Conservation (phyloP, 2,888 invertebrate genomes). For the Trachelus troglodyta region DNA sequence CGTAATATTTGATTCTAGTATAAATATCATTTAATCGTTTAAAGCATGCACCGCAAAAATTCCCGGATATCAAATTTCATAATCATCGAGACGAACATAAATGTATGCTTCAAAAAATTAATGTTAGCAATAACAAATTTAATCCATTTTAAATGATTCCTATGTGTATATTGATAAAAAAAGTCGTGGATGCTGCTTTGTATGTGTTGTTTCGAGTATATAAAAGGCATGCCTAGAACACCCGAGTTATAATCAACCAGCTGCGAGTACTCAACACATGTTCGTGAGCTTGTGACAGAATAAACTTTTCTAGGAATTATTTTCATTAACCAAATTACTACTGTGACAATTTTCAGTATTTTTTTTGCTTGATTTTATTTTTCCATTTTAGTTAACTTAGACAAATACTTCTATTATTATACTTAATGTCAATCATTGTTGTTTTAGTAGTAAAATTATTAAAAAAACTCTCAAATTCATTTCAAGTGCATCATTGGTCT, state of each 20-base stretch:
- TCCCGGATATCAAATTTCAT: too few relatives aligned
- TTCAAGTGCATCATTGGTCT: background rate
- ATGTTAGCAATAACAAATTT: background rate
- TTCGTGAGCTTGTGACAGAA: background rate
- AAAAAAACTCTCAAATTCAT: background rate
- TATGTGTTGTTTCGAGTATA: background rate
- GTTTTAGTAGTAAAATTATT: background rate
- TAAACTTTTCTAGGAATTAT: background rate
- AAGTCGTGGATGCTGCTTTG: background rate
- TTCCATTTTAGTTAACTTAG: background rate
- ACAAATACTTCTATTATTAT: background rate
- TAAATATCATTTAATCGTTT: too few relatives aligned
- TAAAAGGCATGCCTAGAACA: background rate
- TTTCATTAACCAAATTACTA: background rate
- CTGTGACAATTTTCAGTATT: background rate
- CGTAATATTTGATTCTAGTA: background rate
- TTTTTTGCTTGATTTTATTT: background rate
- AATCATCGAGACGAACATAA: too few relatives aligned
- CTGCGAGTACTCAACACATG: background rate
- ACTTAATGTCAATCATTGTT: background rate
- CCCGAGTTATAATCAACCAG: background rate
- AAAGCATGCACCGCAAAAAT: too few relatives aligned
- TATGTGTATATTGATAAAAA: background rate
- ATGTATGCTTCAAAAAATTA: too few relatives aligned
- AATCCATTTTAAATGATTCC: background rate